A percentile compares a stretch with the other conserved stretches of the same genome.
Evolutionary conservation across 1,140 invertebrate species (phyloP).

Genomic region (Antheraea mylitta): DNA sequence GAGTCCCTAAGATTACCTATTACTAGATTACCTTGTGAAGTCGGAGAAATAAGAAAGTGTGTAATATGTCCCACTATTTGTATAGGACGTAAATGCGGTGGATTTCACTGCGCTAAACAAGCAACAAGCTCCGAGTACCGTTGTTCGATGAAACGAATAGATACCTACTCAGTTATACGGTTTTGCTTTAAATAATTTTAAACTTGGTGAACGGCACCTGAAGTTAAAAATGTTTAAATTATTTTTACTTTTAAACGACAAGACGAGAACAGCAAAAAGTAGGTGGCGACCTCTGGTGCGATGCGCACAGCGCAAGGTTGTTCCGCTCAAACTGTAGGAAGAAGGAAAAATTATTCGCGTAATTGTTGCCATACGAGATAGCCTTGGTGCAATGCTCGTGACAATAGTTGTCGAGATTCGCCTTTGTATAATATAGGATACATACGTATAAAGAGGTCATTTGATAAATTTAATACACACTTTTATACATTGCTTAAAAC

Average conservation of each 20-base stretch:
- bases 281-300: slow-evolving; percentile 48
- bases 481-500: no score
- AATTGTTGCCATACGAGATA: slow-evolving; percentile 44
- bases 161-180: not conserved
- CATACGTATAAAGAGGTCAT: not conserved
- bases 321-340: slow-evolving; percentile 54
- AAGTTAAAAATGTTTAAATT: not conserved
- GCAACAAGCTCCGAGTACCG: slow-evolving; percentile 5
- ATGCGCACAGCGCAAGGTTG: slow-evolving; percentile 64
- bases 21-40: slow-evolving; percentile 55
- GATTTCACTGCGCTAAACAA: slow-evolving; percentile 27
- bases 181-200: not conserved
- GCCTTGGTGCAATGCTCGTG: slow-evolving; percentile 37
- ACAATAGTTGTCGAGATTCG: slow-evolving; percentile 38
- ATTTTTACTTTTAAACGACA: slow-evolving; percentile 19
- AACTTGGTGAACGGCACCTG: not conserved
- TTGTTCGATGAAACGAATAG: slow-evolving; percentile 11
- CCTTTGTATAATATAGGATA: slow-evolving; percentile 2
- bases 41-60: slow-evolving; percentile 47
- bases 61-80: slow-evolving; percentile 33
- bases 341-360: slow-evolving; percentile 56
- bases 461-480: not conserved
- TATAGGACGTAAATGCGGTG: slow-evolving; percentile 27
- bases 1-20: slow-evolving; percentile 62
- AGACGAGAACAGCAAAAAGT: slow-evolving; percentile 26